Evolutionary conservation across 64 coral and sea anemone species (phyloP).

Genomic region (Hydrozoanthus tunicans): DNA sequence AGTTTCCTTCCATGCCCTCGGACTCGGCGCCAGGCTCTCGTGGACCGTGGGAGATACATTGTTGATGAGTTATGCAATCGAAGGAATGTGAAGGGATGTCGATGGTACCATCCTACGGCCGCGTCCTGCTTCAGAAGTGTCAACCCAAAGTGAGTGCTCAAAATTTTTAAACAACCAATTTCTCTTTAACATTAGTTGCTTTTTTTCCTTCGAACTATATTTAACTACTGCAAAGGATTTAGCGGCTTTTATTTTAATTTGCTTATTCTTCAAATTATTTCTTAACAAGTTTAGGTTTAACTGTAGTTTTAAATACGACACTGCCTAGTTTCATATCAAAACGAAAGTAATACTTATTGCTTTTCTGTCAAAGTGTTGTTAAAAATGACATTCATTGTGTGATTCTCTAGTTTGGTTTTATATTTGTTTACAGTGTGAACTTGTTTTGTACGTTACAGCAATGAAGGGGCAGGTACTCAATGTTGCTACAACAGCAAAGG

Average conservation of each 20-base stretch:
- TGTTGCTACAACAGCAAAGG: slow-evolving; percentile 89
- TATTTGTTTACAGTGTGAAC: not conserved
- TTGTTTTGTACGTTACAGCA: slow-evolving; percentile 20
- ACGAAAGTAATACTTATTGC: too few relatives aligned
- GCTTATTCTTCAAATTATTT: too few relatives aligned
- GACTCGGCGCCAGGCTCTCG: slow-evolving; percentile 54
- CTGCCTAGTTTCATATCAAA: too few relatives aligned
- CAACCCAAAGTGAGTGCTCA: slow-evolving; percentile 57
- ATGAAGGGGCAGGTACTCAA: slow-evolving; percentile 71
- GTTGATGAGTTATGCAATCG: slow-evolving; percentile 74
- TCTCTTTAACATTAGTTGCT: not conserved
- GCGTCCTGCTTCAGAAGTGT: slow-evolving; percentile 58
- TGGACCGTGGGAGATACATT: slow-evolving; percentile 75
- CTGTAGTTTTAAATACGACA: too few relatives aligned
- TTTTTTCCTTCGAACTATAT: not conserved
- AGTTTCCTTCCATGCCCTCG: slow-evolving; percentile 60
- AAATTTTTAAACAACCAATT: not conserved
- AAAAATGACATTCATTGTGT: too few relatives aligned
- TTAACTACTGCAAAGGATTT: too few relatives aligned
- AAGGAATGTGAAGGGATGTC: slow-evolving; percentile 53
- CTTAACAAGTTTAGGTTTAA: too few relatives aligned
- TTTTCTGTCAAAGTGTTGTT: too few relatives aligned
- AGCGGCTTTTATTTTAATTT: too few relatives aligned
- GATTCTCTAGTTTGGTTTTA: not conserved
- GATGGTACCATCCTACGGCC: slow-evolving; percentile 57